Conservation (phyloP, 2,888 invertebrate genomes). For the Zygaena filipendulae region DNA sequence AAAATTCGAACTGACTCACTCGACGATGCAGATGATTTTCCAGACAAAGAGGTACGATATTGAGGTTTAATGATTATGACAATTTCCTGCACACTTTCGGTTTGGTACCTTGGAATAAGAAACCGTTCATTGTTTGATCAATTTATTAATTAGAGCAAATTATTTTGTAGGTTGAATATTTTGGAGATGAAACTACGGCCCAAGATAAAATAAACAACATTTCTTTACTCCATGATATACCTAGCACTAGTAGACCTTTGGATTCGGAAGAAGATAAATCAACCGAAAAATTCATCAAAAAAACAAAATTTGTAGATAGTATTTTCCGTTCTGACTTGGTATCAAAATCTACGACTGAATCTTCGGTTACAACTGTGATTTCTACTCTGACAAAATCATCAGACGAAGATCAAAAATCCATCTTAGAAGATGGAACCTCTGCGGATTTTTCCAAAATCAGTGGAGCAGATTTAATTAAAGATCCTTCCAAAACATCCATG, state of each 20-base stretch:
- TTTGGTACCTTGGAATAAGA: too few species aligned
- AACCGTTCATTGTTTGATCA: too few species aligned
- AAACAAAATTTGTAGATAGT: constrained; percentile 39
- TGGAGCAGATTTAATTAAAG: constrained; percentile 53
- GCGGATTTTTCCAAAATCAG: constrained; percentile 59
- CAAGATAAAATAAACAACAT: too few species aligned
- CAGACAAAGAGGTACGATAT: constrained; percentile 55
- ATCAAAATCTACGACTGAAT: constrained; percentile 60
- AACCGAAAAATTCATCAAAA: constrained; percentile 29
- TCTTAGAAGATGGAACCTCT: constrained; percentile 55
- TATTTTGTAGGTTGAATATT: constrained; percentile 40
- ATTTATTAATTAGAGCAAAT: not conserved
- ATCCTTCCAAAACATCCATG: constrained; percentile 51
- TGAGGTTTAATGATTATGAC: constrained; percentile 1
- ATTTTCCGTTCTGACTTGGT: constrained; percentile 40
- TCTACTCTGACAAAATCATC: constrained; percentile 58
- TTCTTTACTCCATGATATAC: too few species aligned
- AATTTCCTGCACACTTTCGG: not conserved
- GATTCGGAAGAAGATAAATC: constrained; percentile 27
- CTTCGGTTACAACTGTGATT: constrained; percentile 56
- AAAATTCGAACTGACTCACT: constrained; percentile 61
- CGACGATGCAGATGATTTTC: constrained; percentile 63
- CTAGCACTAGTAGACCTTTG: constrained; percentile 24
- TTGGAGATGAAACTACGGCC: constrained; percentile 49
- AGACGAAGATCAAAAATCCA: constrained; percentile 55